Evolutionary conservation across 2,113 vertebrate species (phyloP).

Genomic region (Quiscalus mexicanus): DNA sequence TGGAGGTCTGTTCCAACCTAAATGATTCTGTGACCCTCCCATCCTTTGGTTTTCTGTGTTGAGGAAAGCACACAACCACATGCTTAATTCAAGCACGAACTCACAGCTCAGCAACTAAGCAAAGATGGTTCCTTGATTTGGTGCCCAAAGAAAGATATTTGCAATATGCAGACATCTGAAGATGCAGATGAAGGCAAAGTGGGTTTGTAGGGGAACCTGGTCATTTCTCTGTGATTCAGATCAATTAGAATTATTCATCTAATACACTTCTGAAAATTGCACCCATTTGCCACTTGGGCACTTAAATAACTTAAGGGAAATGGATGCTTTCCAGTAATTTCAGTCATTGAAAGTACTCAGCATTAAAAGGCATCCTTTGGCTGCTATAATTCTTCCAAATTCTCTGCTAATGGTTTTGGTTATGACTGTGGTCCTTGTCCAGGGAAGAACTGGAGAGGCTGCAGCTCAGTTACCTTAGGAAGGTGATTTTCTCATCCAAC

Average conservation of each 20-base stretch:
- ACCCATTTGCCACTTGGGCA: constrained; percentile 24
- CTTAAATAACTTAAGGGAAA: constrained; percentile 50
- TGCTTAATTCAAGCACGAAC: accelerated
- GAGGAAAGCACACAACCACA: neutral
- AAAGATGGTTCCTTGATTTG: neutral
- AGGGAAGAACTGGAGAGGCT: neutral
- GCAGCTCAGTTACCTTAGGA: neutral
- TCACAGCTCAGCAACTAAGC: neutral
- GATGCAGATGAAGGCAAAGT: neutral
- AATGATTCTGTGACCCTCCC: neutral
- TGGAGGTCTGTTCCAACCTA: too few species aligned
- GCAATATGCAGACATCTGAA: neutral
- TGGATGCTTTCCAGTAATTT: constrained; percentile 40
- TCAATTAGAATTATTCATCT: constrained; percentile 38
- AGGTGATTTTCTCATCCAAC: neutral
- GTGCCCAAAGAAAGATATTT: neutral
- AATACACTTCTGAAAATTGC: constrained; percentile 13
- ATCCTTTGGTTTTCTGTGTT: neutral
- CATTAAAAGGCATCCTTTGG: constrained; percentile 10
- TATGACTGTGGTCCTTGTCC: neutral
- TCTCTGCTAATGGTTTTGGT: constrained; percentile 20
- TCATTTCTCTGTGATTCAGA: neutral
- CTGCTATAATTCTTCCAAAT: constrained; percentile 42
- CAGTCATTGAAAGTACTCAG: constrained; percentile 34
- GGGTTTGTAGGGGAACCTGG: neutral